Base-by-base conservation (phyloP, 2,797 vertebrate species). In the Sebastes steindachneri region DNA sequence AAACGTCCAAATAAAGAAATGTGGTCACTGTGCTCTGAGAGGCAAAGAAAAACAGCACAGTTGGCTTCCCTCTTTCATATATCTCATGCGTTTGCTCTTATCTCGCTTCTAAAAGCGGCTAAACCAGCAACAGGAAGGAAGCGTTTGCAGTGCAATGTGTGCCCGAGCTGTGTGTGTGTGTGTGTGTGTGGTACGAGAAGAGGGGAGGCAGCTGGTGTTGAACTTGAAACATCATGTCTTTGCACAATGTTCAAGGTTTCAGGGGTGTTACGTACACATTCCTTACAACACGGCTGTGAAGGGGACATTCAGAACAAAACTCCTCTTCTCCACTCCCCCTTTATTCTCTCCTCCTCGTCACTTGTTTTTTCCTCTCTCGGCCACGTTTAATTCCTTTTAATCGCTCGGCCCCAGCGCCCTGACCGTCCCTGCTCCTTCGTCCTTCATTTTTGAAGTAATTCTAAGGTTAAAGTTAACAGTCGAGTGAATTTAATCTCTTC, bases 41-140 rank as follows among this genome's bases (percentile, higher is more conserved):
- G 7, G 51, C 33, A 35, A 35, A 67, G 26, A 73, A 68, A 68
- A 75, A 54, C 66, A 51, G 54, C 28, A 31, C 59, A 60, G 58
- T 76, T 78, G 51, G n/a, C 78, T 31, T 82, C 73, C 45, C 53
- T 75, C 70, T 84, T 74, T 80, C 21, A 37, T 59, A 63, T 33
- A 75, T 88, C 75, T 88, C 53, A 19, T 65, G 84, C 73, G 85
- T 88, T 63, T 75, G 65, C 80, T 81, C 90, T 93, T 92, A 91
- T 93, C 92, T 83, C 9, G 65, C 51, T 76, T 87, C 80, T 88
- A 65, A 93, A 93, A 82, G 79, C 89, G 92, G 86, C 87, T 83
- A 81, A 93, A 93, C 84, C 82, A 92, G 88, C 63, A 92, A 94
- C 94, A 95, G 94, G 94, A 95, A 95, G 94, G 93, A 94, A 95